phyloP scores from a whole-genome alignment of 2,797 vertebrate genomes.

The Pseudochirops cupreus region DNA sequence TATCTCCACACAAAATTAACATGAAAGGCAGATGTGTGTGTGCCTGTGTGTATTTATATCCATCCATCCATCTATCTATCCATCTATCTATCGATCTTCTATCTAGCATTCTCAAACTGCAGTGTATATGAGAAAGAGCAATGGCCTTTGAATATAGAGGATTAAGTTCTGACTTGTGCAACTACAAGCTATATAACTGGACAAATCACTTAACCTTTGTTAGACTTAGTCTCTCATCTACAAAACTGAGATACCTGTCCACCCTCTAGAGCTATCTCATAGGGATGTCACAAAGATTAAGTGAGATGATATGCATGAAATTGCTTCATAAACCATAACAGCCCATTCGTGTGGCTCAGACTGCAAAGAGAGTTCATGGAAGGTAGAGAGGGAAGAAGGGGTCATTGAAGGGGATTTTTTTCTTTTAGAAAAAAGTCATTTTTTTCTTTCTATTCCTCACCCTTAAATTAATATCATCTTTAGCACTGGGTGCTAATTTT shows the following conservation, averaged over 20 bases:
- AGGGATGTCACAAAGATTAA: neutral
- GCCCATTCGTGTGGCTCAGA: neutral
- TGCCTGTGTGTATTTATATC: no score
- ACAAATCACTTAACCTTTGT: neutral
- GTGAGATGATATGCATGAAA: neutral
- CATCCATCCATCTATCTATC: no score
- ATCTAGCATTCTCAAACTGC: neutral
- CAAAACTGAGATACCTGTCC: neutral
- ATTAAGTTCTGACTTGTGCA: neutral
- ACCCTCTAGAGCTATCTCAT: neutral
- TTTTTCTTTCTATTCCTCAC: neutral
- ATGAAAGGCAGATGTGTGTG: neutral
- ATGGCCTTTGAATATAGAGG: neutral
- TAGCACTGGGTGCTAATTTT: neutral
- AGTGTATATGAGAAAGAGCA: neutral
- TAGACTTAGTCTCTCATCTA: neutral
- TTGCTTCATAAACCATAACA: neutral
- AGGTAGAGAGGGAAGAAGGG: constrained; percentile 1
- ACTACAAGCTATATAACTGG: neutral
- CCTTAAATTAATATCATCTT: neutral
- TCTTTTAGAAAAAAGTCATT: neutral
- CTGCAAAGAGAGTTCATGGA: neutral
- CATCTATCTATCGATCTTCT: no score
- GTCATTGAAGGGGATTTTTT: neutral
- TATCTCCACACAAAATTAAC: neutral